Percentiles rank a stretch among this genome's conserved stretches.
These are phyloP conservation scores for Nothocercus julius DNA, from an alignment of 2,113 vertebrate genomes.

Conservation along the genomic window DNA sequence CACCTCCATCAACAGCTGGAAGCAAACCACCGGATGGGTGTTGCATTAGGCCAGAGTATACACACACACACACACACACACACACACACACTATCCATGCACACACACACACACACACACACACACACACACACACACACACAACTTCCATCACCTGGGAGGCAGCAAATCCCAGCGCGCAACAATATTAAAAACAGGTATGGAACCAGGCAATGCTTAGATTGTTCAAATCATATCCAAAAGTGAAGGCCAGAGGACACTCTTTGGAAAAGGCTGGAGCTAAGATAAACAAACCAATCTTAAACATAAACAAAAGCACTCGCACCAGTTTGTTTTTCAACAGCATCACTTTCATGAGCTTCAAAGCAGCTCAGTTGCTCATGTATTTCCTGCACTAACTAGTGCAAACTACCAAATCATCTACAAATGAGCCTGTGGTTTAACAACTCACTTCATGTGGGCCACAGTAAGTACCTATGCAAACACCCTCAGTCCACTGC, in stretches of 20 bases:
- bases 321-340: background rate
- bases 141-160: background rate
- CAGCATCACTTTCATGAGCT: background rate
- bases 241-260: background rate
- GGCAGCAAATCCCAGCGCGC: background rate
- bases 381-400: background rate
- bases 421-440: background rate
- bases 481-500: background rate
- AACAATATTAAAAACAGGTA: background rate
- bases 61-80: no score
- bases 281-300: background rate
- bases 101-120: no score
- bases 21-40: background rate
- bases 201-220: background rate
- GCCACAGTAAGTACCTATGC: background rate
- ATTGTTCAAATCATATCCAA: background rate
- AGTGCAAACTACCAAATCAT: background rate
- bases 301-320: background rate
- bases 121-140: background rate
- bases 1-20: background rate
- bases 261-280: background rate
- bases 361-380: background rate
- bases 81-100: no score
- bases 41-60: accelerated
- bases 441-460: background rate